Base-by-base conservation (phyloP, 1,140 invertebrate genomes). In the Drosophila tani region DNA sequence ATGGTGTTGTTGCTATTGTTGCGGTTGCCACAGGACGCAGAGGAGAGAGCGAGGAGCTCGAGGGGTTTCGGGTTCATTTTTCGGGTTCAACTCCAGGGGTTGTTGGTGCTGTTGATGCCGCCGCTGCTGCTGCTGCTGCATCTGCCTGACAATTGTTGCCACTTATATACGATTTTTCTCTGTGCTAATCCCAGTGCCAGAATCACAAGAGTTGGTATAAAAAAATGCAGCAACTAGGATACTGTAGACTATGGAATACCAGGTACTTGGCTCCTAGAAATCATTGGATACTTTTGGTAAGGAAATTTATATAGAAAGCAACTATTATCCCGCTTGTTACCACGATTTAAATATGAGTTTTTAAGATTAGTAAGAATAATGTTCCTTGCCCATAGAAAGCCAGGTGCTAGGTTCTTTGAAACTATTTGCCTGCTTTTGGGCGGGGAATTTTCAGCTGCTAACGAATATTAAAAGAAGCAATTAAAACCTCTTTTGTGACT, bases 91-190 rank as follows among this genome's bases (percentile, higher is more conserved):
- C 67, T 75, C 58, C 60, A 60, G 59, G 84, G 84, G 84, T 85
- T 70, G 83, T 21, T 67, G 47, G 4, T 50, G 64, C 51, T 53
- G 29, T 5, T 19, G 51, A 21, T 55, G 51, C 27, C 14, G 29
- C 24, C 46, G 40, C 29, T 38, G 15, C 21, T 32, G 21, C 57
- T 62, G 50, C 38, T 76, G 43, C 56, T 77, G 81, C 84, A 88
- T 88, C 77, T 83, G 81, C 73, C 74, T 75, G 73, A 75, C 81
- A 87, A 84, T 75, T 70, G 71, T 80, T 64, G 45, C 66, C 57
- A 70, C 76, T 83, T 75, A 58, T 55, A 81, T 69, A 47, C 70
- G 79, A 64, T 63, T 64, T 67, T 67, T 71, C 57, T 67, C 65
- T 59, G 58, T 27, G 70, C 63, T 83, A 76, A 83, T 75, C 70